Base-by-base conservation (phyloP, 2,888 invertebrate genomes). In the Eugnorisma glareosa region DNA sequence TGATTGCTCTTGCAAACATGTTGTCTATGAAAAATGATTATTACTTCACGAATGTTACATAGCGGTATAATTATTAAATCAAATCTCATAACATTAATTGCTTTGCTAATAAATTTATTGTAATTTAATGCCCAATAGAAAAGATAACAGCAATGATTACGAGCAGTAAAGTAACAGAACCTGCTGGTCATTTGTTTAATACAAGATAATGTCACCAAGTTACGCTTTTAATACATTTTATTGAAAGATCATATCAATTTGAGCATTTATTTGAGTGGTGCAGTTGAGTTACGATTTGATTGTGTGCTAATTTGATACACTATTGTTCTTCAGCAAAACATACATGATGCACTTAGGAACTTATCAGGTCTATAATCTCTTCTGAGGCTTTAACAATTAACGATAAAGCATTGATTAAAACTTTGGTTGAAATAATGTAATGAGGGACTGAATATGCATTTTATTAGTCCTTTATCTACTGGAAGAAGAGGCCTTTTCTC, bases 231-330 rank as follows among this genome's bases (percentile, higher is more conserved):
- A 24, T 69, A 4, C 35, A 69, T 40, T 75, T 75, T 70, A 78
- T 84, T 81, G 69, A 66, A 64, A 82, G 83, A 84, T 84, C 24
- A 67, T 84, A 84, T 84, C 85, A 69, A 66, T 74, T 68, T 75
- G 45, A 78, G 64, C 83, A 63, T 71, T 51, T 13, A 43, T 59
- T 66, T 66, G 54, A 74, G 73, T 61, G 54, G 54, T 67, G 4
- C 11, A 37, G 21, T n/a, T 35, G 51, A 80, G 31, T 73, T 84
- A 81, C 63, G 76, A 21, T 37, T 76, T 70, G 72, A 81, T 76
- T 83, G 82, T 82, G 61, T 83, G 82, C 67, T 79, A 82, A 82
- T 70, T 61, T 78, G 54, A 70, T 70, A 67, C n/a, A 31, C 83
- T 69, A 82, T 82, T 82, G 82, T 82, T 83, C 74, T 73, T 57